Base-by-base conservation (phyloP, 1,140 invertebrate genomes). In the Trissolcus basalis region DNA sequence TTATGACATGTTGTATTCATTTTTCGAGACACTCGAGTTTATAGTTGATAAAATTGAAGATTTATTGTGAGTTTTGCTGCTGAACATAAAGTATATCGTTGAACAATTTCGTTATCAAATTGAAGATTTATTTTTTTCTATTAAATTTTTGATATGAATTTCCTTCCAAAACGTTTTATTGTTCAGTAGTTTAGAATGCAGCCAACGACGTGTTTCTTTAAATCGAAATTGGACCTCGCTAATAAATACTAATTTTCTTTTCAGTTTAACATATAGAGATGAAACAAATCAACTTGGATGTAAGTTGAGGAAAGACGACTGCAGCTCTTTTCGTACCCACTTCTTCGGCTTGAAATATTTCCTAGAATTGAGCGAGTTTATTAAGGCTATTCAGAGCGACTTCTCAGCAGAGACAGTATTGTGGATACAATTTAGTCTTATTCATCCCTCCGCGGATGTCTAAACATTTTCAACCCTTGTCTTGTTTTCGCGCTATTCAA, bases 401-500 rank as follows among this genome's bases (percentile, higher is more conserved):
- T 85, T 79, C 77, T 83, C 83, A 80, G 82, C 83, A 84, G 83
- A 87, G 86, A 83, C 83, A 83, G 82, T 84, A 88, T 87, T 88
- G 84, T 88, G 82, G 83, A 85, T 86, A 88, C 87, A 88, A 88
- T 88, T 88, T 88, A 86, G 85, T 83, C 86, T 87, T 84, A 87
- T 88, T 88, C 87, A 88, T 87, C 79, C 82, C 81, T 82, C 79
- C 79, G 83, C 76, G 79, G 81, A 87, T 83, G 82, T 88, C 85
- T 88, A 87, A 88, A 88, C 87, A 87, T 88, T 87, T 87, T 87
- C 83, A 84, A 86, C 83, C 83, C 82, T 72, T 77, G 74, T 67
- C 67, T 54, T 65, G 75, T 75, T 61, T 77, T 48, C 51, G 50
- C 53, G 55, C 69, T 60, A 73, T 73, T 64, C 69, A 77, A 59